Evolutionary conservation across 2,797 vertebrate species (phyloP).

Genomic region (Anguilla pacifica): DNA sequence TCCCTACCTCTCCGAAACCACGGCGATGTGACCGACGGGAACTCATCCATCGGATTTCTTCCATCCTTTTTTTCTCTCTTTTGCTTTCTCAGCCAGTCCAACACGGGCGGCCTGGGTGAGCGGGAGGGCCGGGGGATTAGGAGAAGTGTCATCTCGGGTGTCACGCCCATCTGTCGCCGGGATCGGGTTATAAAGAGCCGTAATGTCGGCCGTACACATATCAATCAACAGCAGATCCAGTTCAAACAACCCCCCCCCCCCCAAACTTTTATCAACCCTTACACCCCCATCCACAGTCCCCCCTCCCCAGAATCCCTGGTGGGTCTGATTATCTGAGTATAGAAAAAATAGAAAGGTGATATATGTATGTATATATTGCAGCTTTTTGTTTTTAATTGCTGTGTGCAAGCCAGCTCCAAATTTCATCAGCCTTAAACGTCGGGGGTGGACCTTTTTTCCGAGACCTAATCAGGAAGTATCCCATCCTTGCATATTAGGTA

Average conservation of each 20-base stretch:
- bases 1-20: neutral
- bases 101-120: constrained; percentile 65
- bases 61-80: constrained; percentile 51
- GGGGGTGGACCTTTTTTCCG: constrained; percentile 55
- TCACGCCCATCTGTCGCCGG: constrained; percentile 70
- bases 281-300: constrained; percentile 50
- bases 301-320: constrained; percentile 59
- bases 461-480: constrained; percentile 76
- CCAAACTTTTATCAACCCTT: constrained; percentile 22
- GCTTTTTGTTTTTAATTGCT: constrained; percentile 39
- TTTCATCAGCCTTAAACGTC: constrained; percentile 51
- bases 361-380: constrained; percentile 13
- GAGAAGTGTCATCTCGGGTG: constrained; percentile 71
- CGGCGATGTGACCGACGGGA: neutral
- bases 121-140: constrained; percentile 62
- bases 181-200: constrained; percentile 72
- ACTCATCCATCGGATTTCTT: constrained; percentile 31
- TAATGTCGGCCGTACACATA: constrained; percentile 69
- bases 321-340: constrained; percentile 51
- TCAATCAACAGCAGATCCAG: constrained; percentile 74
- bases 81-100: constrained; percentile 53
- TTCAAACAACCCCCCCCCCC: constrained; percentile 63
- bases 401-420: constrained; percentile 21
- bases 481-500: constrained; percentile 64
- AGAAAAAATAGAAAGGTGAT: constrained; percentile 40